Evolutionary conservation across 2,888 invertebrate species (phyloP), one percentile per base, ranked within the genome.

Genomic region (Drosophila acutilabella): DNA sequence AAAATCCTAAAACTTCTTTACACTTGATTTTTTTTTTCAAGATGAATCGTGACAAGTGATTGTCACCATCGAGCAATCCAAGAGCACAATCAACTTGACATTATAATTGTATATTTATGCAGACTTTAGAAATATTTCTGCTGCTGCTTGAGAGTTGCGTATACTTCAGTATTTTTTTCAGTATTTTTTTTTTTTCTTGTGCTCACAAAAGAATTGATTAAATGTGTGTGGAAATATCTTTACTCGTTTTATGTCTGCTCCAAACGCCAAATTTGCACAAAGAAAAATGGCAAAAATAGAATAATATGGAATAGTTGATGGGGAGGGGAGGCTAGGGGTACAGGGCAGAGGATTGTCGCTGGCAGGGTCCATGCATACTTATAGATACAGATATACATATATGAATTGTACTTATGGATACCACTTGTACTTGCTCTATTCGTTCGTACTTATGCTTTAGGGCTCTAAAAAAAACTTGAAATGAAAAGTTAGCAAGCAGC

Each of bases 141-240:
- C 18, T 42, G n/a, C n/a, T n/a, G n/a, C n/a, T n/a, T n/a, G n/a
- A n/a, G n/a, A n/a, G n/a, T n/a, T n/a, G 41, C 14, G 14, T 7
- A n/a, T 41, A 16, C 41, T 41, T 18, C 4, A 42, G 42, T 42
- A 18, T 42, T 42, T 42, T 10, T 16, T 42, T 18, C 10, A 18
- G 42, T 23, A 14, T 16, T n/a, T 14, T 40, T 40, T 14, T 41
- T 5, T 40, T 23, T 53, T 5, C 14, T 40, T 18, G 30, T 23
- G 23, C 8, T 20, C 59, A 71, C 70, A 71, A 71, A 71, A 53
- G 71, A 41, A 64, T 58, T 71, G 53, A 58, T 71, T 71, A 64
- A 71, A 71, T 71, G 57, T 70, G 45, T 66, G 52, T 13, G 53
- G 53, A 58, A 58, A 71, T 62, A 52, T 52, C 38, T 40, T 40